Conservation (phyloP, 2,888 invertebrate genomes). For the Fabriciana adippe region DNA sequence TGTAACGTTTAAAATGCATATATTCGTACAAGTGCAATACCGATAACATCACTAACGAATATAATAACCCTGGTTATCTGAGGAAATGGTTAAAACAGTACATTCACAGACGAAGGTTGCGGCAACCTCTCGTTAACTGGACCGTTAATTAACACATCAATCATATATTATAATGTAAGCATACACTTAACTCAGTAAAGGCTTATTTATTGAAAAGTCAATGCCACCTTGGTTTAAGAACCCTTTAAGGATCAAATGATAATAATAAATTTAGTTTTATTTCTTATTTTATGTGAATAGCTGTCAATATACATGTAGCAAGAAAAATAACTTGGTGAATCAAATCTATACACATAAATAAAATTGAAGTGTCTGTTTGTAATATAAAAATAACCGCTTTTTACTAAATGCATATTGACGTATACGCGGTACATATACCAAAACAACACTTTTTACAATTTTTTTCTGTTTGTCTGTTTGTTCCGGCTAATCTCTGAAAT, state of each 20-base stretch:
- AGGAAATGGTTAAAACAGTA: slow-evolving; percentile 39
- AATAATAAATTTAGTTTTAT: background rate
- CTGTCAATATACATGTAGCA: too few relatives aligned
- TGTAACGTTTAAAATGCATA: slow-evolving; percentile 1
- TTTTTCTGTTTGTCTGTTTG: too few relatives aligned
- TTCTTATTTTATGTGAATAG: too few relatives aligned
- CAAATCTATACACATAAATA: too few relatives aligned
- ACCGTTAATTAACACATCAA: slow-evolving; percentile 55
- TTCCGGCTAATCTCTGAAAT: too few relatives aligned
- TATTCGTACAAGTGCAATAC: background rate
- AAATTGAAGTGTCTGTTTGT: too few relatives aligned
- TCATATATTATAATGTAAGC: slow-evolving; percentile 39
- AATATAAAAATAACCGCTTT: too few relatives aligned
- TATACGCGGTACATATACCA: too few relatives aligned
- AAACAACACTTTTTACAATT: too few relatives aligned
- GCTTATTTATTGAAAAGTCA: slow-evolving; percentile 39
- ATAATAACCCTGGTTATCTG: slow-evolving; percentile 20
- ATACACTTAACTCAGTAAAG: slow-evolving; percentile 24
- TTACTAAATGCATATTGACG: too few relatives aligned
- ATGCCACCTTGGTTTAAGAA: slow-evolving; percentile 33
- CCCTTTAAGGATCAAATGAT: background rate
- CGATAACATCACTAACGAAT: slow-evolving; percentile 4
- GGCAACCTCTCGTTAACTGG: slow-evolving; percentile 45
- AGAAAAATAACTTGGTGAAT: too few relatives aligned
- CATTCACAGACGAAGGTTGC: slow-evolving; percentile 41